These are phyloP conservation scores for Tachyglossus aculeatus DNA, from an alignment of 2,797 vertebrate species.

Conservation along the genomic window DNA sequence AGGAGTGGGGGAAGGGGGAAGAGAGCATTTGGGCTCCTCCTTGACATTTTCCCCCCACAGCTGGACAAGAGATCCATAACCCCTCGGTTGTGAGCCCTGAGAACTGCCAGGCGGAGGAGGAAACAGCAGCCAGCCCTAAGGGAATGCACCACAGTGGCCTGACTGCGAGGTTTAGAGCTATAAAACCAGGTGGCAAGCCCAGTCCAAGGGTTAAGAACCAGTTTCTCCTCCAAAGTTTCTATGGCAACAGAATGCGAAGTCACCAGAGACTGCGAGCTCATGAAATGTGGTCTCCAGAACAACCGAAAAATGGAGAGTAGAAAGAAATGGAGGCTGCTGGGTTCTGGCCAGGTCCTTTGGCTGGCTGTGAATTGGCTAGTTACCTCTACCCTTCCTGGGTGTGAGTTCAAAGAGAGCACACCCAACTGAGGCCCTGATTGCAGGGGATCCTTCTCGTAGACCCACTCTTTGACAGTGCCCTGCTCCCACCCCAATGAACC, in stretches of 20 bases:
- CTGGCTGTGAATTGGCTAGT: no score
- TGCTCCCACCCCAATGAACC: no score
- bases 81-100: no score
- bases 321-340: constrained; percentile 64
- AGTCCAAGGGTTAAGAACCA: constrained; percentile 76
- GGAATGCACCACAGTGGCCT: constrained; percentile 49
- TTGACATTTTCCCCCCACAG: no score
- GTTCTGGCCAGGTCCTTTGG: constrained; percentile 61
- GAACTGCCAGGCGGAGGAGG: constrained; percentile 16
- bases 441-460: no score
- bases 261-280: constrained; percentile 75
- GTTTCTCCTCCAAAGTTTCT: constrained; percentile 77
- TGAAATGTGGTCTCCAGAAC: constrained; percentile 77
- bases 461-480: no score
- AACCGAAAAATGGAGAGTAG: constrained; percentile 64
- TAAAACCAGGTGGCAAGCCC: constrained; percentile 61
- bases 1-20: no score
- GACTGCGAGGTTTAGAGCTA: constrained; percentile 49
- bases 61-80: no score
- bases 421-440: no score
- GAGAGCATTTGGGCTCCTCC: no score
- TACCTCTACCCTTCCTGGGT: no score
- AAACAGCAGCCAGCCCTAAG: constrained; percentile 18
- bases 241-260: constrained; percentile 82
- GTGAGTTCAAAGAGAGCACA: no score